Evolutionary conservation across 2,113 vertebrate species (phyloP).

Genomic region (Notiomystis cincta): DNA sequence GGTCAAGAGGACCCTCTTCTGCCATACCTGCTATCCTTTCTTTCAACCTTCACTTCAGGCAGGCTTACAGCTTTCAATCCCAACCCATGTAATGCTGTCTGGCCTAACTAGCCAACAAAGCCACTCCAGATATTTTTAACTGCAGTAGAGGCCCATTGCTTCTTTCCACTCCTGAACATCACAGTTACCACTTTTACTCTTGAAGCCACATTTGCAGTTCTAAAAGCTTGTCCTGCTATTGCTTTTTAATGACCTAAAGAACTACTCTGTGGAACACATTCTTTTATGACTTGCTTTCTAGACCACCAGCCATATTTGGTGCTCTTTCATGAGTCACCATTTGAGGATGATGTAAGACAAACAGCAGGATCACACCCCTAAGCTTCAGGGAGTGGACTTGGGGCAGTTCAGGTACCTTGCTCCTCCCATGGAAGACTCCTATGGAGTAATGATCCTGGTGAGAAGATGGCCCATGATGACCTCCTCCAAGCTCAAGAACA

Average conservation of each 20-base stretch:
- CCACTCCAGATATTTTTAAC: not conserved
- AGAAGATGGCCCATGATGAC: not conserved
- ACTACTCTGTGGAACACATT: not conserved
- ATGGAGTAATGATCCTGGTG: not conserved
- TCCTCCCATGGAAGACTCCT: not conserved
- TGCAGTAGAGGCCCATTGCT: not conserved
- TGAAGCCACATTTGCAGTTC: not conserved
- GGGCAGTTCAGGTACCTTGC: not conserved
- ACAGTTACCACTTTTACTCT: not conserved
- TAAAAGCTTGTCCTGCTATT: not conserved
- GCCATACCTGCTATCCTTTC: not conserved
- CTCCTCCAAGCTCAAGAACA: not conserved
- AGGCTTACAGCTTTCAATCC: not conserved
- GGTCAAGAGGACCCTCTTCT: not conserved
- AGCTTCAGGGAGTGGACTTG: not conserved
- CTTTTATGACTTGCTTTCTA: not conserved
- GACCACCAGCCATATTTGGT: not conserved
- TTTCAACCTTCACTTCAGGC: not conserved
- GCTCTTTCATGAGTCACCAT: not conserved
- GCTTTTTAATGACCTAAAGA: not conserved
- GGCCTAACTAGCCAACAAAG: not conserved
- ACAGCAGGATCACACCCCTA: not conserved
- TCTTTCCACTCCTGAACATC: not conserved
- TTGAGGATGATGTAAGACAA: not conserved
- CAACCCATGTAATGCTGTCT: not conserved